phyloP scores from a whole-genome alignment of 1,140 invertebrate species.

The Dreissena polymorpha region DNA sequence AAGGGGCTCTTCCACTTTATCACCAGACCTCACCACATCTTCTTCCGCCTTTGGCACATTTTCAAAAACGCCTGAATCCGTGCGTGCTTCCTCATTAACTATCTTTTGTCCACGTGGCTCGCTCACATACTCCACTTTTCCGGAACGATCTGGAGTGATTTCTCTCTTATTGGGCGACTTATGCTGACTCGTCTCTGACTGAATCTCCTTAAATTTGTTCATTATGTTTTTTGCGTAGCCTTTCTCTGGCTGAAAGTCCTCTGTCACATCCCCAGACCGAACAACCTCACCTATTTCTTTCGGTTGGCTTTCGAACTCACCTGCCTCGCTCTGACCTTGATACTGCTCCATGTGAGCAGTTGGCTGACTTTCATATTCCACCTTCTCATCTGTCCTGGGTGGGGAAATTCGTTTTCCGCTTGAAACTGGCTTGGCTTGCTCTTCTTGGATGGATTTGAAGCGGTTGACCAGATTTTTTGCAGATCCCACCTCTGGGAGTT shows the following conservation, averaged over 20 bases:
- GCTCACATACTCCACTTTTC: conserved; percentile 67
- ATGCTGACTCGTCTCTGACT: conserved; percentile 55
- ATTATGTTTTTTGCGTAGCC: conserved; percentile 72
- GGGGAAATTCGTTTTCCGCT: conserved; percentile 63
- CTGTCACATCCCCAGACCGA: conserved; percentile 60
- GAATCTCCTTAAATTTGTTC: conserved; percentile 70
- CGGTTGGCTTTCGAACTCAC: conserved; percentile 74
- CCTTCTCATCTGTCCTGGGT: conserved; percentile 56
- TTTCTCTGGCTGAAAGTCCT: conserved; percentile 70
- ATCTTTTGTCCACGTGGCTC: conserved; percentile 61
- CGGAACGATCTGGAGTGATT: conserved; percentile 67
- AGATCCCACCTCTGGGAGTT: conserved; percentile 70
- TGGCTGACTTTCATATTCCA: conserved; percentile 74
- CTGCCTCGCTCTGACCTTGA: conserved; percentile 69
- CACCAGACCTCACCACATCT: conserved; percentile 66
- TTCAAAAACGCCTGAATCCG: conserved; percentile 67
- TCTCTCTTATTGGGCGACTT: conserved; percentile 61
- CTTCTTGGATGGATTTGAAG: conserved; percentile 64
- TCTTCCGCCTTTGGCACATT: conserved; percentile 63
- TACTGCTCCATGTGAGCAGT: conserved; percentile 61
- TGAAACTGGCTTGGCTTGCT: conserved; percentile 53
- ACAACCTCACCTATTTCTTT: conserved; percentile 63
- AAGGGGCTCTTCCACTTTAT: conserved; percentile 63
- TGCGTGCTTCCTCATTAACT: conserved; percentile 62
- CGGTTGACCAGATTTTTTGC: conserved; percentile 66